A percentile compares a stretch with the other conserved stretches of the same genome.
Conservation (phyloP, 2,113 vertebrate genomes). For the Plecturocebus donacophilus region DNA sequence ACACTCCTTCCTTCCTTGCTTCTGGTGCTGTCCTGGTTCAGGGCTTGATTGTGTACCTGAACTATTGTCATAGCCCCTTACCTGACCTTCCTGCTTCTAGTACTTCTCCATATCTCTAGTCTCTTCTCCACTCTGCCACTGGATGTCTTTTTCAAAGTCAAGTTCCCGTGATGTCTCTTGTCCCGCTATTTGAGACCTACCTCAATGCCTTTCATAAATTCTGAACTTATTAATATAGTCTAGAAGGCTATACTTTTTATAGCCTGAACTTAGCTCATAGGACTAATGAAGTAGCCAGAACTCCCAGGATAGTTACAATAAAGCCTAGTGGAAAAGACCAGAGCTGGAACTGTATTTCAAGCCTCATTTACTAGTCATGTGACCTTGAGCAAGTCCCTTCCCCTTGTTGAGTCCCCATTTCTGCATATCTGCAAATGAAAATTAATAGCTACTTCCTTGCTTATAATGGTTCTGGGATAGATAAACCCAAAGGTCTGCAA, state of each 20-base stretch:
- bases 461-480: neutral
- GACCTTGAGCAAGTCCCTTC: neutral
- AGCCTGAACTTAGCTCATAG: neutral
- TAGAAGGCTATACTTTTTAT: neutral
- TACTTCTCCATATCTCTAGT: neutral
- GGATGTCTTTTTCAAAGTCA: neutral
- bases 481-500: neutral
- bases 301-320: neutral
- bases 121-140: neutral
- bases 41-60: neutral
- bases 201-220: neutral
- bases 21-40: neutral
- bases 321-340: neutral
- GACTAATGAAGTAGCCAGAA: neutral
- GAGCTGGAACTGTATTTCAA: neutral
- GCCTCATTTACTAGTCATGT: neutral
- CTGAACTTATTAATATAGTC: neutral
- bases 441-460: neutral
- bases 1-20: neutral
- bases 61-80: neutral
- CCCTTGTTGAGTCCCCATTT: neutral
- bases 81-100: neutral
- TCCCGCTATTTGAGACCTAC: neutral
- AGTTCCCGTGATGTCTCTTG: neutral
- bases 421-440: constrained; percentile 4